phyloP scores from a whole-genome alignment of 1,140 invertebrate genomes.

The Hestina assimilis region DNA sequence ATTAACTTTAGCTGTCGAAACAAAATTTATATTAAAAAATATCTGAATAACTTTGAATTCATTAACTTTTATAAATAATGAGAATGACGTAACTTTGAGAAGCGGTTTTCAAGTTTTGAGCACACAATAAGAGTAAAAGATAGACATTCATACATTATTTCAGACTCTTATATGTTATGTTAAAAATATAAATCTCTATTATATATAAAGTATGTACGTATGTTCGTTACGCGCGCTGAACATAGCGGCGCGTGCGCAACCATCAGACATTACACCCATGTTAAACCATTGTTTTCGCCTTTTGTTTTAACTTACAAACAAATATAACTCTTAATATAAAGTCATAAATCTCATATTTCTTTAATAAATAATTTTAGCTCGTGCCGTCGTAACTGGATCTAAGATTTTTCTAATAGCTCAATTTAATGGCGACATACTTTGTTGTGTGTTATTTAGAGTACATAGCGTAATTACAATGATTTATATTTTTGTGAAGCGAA shows the following conservation, averaged over 20 bases:
- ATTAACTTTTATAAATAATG: too few species aligned
- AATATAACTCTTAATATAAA: neutral
- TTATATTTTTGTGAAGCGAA: too few species aligned
- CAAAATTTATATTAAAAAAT: too few species aligned
- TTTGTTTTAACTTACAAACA: neutral
- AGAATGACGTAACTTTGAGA: too few species aligned
- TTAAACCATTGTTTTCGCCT: constrained; percentile 7
- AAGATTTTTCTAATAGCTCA: constrained; percentile 17
- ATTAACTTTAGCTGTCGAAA: too few species aligned
- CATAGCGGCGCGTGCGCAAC: constrained; percentile 11
- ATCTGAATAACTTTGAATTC: too few species aligned
- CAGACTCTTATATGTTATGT: neutral
- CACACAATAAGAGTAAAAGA: neutral
- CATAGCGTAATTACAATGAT: neutral
- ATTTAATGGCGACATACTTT: constrained; percentile 15
- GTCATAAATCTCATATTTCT: neutral
- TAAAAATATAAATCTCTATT: neutral
- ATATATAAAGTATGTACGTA: constrained; percentile 3
- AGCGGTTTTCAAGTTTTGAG: too few species aligned
- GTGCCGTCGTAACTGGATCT: constrained; percentile 11
- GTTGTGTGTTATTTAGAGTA: neutral
- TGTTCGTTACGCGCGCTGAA: neutral
- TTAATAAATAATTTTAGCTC: neutral
- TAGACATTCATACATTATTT: neutral
- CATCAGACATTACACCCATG: constrained; percentile 8